phyloP scores from a whole-genome alignment of 1,140 invertebrate species.

The Papilio polyxenes region DNA sequence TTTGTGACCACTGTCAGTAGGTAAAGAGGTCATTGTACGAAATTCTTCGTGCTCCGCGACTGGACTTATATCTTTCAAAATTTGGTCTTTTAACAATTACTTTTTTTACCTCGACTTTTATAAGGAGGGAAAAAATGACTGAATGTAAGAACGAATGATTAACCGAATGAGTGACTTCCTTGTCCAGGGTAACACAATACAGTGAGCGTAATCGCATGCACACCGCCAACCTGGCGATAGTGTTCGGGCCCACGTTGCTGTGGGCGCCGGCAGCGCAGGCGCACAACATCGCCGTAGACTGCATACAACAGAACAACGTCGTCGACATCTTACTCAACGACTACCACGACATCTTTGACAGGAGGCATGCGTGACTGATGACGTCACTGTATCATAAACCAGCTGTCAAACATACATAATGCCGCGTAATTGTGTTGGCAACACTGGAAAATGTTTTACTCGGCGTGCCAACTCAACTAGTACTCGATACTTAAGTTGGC shows the following conservation, averaged over 20 bases:
- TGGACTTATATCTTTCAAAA: no score
- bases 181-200: constrained; percentile 87
- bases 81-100: no score
- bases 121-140: no score
- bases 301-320: constrained; percentile 79
- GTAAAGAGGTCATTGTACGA: no score
- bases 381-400: neutral
- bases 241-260: constrained; percentile 89
- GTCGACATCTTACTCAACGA: constrained; percentile 77
- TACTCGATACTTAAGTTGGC: neutral
- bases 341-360: constrained; percentile 73
- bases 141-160: no score
- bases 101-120: no score
- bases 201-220: constrained; percentile 93
- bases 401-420: neutral
- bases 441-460: no score
- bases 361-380: constrained; percentile 67
- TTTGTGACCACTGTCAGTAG: no score
- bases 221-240: constrained; percentile 93
- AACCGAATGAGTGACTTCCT: neutral
- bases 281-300: constrained; percentile 77
- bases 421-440: no score
- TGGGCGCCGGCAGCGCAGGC: constrained; percentile 74
- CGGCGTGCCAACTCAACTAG: no score
- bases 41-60: no score